Evolutionary conservation across 2,113 vertebrate genomes (phyloP).

Genomic region (Rhabdomys dilectus): DNA sequence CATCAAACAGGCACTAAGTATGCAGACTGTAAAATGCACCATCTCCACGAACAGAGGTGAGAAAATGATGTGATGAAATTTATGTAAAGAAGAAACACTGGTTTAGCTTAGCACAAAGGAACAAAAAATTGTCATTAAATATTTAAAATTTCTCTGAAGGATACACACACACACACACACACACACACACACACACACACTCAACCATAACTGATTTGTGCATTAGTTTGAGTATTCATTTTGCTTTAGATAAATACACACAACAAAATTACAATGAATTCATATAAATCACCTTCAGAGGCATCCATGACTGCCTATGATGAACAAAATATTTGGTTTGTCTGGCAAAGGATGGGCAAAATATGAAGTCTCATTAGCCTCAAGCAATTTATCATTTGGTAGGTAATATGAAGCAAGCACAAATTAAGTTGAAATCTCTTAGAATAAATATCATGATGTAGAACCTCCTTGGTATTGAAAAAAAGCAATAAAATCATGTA

Average conservation of each 20-base stretch:
- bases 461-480: not conserved
- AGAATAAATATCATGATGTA: not conserved
- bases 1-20: not conserved
- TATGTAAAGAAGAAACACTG: conserved; percentile 18
- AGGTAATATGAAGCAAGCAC: not conserved
- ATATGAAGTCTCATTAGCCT: not conserved
- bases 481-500: conserved; percentile 32
- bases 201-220: not conserved
- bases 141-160: not conserved
- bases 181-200: too few species aligned
- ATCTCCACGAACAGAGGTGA: not conserved
- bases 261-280: conserved; percentile 48
- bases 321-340: conserved; percentile 31
- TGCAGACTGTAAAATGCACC: not conserved
- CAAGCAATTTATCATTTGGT: conserved; percentile 40
- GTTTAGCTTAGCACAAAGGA: conserved; percentile 15
- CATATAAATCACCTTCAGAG: not conserved
- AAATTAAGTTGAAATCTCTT: conserved; percentile 33
- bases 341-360: not conserved
- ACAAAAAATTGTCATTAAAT: conserved; percentile 8
- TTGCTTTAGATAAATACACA: conserved; percentile 46
- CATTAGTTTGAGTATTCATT: conserved; percentile 16
- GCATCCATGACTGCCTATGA: not conserved
- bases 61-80: not conserved
- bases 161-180: too few species aligned